Conservation (phyloP, 2,797 vertebrate species). For the Selene dorsalis region DNA sequence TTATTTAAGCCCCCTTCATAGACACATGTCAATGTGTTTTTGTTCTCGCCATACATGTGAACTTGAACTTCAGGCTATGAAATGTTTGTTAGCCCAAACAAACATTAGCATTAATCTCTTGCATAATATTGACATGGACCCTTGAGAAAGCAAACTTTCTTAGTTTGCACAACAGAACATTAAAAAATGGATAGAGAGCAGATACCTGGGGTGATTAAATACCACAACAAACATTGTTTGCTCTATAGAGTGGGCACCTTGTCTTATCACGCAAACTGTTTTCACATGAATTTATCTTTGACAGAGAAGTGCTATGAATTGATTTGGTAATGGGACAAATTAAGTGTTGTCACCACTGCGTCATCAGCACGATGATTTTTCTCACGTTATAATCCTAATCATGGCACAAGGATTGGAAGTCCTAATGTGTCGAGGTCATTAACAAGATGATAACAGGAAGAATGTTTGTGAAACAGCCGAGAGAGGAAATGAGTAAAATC, state of each 20-base stretch:
- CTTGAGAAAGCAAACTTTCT: neutral
- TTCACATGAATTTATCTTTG: neutral
- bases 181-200: neutral
- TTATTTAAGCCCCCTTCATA: neutral
- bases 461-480: constrained; percentile 49
- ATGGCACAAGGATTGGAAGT: neutral
- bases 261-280: neutral
- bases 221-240: neutral
- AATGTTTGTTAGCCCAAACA: constrained; percentile 2
- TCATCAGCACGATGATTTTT: neutral
- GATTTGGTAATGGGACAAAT: constrained; percentile 1
- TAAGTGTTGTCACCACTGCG: neutral
- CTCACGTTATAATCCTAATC: neutral
- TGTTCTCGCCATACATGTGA: neutral
- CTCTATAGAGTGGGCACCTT: neutral
- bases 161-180: neutral
- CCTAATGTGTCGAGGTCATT: constrained; percentile 17
- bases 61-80: neutral
- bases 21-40: neutral
- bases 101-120: neutral
- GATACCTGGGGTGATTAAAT: neutral
- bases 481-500: constrained; percentile 68
- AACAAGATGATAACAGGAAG: constrained; percentile 32
- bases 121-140: neutral
- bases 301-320: neutral